Evolutionary conservation across 2,113 vertebrate species (phyloP).

Genomic region (Sinocyclocheilus anshuiensis): DNA sequence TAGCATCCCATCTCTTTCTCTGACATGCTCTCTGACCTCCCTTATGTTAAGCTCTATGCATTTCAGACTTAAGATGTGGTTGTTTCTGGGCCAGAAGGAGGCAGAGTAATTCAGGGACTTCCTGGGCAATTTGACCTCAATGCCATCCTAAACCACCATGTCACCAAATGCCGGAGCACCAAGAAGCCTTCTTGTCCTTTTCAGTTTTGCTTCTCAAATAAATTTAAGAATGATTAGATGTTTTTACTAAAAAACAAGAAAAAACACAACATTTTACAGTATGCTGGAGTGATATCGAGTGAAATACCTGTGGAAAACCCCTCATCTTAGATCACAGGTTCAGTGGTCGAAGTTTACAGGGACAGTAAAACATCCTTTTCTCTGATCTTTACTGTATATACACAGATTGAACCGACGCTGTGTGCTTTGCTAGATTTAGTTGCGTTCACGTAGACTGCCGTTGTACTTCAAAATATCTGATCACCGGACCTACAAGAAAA

Average conservation of each 20-base stretch:
- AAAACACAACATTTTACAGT: background rate
- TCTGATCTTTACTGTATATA: background rate
- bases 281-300: background rate
- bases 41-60: constrained; percentile 25
- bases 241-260: background rate
- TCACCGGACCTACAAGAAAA: background rate
- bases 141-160: constrained; percentile 62
- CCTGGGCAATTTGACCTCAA: constrained; percentile 62
- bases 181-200: background rate
- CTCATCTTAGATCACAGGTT: constrained; percentile 21
- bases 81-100: constrained; percentile 57
- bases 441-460: background rate
- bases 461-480: background rate
- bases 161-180: constrained; percentile 33
- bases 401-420: background rate
- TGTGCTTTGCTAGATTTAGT: background rate
- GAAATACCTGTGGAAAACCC: constrained; percentile 11
- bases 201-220: background rate
- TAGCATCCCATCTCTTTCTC: constrained; percentile 8
- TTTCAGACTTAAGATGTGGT: constrained; percentile 60
- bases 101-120: constrained; percentile 58
- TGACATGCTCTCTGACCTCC: constrained; percentile 35
- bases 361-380: constrained; percentile 16
- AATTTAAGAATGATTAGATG: background rate
- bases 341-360: constrained; percentile 2